Base-by-base conservation (phyloP, 92 coral and sea anemone genomes). In the Porites lobata region DNA sequence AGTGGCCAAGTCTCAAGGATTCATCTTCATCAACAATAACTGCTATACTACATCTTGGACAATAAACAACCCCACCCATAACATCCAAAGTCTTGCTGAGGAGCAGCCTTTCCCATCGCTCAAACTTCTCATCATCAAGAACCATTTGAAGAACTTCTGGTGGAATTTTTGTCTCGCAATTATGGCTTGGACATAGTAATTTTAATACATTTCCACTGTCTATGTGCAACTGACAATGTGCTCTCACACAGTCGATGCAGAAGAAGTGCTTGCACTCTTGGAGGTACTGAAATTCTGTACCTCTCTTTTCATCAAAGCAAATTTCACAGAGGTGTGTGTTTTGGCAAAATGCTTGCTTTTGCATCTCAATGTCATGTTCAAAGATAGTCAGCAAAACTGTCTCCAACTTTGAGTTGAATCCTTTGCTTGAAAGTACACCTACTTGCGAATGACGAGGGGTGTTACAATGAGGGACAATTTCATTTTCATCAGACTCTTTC, bases 21-120 rank as follows among this genome's bases (percentile, higher is more conserved):
- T 90, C 94, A 68, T 90, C 98, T 54, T 97, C 98, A 64, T 97
- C 98, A 1, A 92, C 94, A 1, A 97, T 87, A 18, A 94, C 99
- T 20, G 95, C 95, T 8, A 81, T 72, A 83, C 92, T 95, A 72
- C 99, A 97, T 12, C 99, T 85, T n/a, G 99, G 99, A 70, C 99
- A 97, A 77, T 97, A 97, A 13, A 92, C 91, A 10, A 97, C 77
- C 70, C 96, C 99, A 9, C 85, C 83, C 99, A 97, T 97, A 19
- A 90, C 78, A 53, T 97, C 99, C 59, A 97, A 89, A 9, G 98
- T 93, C 83, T 91, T 96, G 78, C 90, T 90, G 2, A 95, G 86
- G 20, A 94, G 88, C 1, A 97, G 94, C 21, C 90, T 88, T 67
- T 97, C 99, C 98, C 98, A 97, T 73, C 98, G 94, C 50, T 78